A percentile compares a stretch with the other conserved stretches of the same genome.
Evolutionary conservation across 2,888 invertebrate species (phyloP).

Genomic region (Lordiphosa fenestrarum): DNA sequence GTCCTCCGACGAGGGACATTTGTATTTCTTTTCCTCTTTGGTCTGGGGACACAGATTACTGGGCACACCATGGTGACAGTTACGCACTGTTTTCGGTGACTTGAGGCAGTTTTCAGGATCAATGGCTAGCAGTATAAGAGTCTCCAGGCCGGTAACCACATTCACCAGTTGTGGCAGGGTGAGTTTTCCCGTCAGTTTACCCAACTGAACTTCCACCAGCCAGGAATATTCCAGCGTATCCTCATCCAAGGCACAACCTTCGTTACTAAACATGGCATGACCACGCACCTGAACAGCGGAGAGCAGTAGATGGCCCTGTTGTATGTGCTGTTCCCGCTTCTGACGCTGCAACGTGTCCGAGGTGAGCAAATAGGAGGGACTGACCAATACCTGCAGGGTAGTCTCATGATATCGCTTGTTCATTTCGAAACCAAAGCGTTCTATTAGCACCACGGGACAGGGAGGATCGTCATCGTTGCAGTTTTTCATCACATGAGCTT

Average conservation of each 20-base stretch:
- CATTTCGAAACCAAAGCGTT: constrained; percentile 98
- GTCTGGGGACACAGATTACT: constrained; percentile 86
- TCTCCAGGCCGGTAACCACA: constrained; percentile 92
- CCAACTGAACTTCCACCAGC: constrained; percentile 96
- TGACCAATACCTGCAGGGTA: constrained; percentile 92
- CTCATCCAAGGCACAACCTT: constrained; percentile 92
- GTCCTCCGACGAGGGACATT: constrained; percentile 89
- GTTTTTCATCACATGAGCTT: constrained; percentile 92
- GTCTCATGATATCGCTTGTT: constrained; percentile 96
- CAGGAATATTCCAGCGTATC: constrained; percentile 98
- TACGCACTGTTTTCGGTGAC: constrained; percentile 88
- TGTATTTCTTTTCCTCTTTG: constrained; percentile 86
- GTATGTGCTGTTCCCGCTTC: constrained; percentile 86
- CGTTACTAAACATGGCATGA: constrained; percentile 97
- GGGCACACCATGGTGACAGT: constrained; percentile 90
- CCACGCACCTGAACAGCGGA: constrained; percentile 94
- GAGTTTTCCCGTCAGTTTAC: constrained; percentile 94
- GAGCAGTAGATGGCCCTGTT: constrained; percentile 91
- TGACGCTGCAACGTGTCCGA: constrained; percentile 87
- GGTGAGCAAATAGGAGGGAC: constrained; percentile 92
- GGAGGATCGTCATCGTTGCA: constrained; percentile 94
- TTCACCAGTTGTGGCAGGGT: constrained; percentile 94
- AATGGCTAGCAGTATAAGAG: constrained; percentile 90
- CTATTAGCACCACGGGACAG: constrained; percentile 93
- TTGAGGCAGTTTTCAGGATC: constrained; percentile 95